A percentile compares a stretch with the other conserved stretches of the same genome.
Evolutionary conservation across 1,140 invertebrate species (phyloP).

Genomic region (Pseudobourletiella spinata): DNA sequence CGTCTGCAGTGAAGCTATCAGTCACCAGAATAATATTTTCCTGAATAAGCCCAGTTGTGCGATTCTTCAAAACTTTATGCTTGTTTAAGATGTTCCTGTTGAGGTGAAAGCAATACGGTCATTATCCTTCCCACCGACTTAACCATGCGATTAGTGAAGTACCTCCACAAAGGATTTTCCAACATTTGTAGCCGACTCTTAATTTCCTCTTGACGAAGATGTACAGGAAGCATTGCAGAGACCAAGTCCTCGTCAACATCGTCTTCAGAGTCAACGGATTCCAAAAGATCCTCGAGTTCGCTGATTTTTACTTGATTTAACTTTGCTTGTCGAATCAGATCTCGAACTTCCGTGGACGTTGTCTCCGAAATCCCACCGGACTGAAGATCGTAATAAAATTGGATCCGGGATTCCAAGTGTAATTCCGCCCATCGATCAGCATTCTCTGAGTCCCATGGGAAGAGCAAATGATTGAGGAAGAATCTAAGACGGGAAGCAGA

Average conservation of each 20-base stretch:
- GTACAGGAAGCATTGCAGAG: background rate
- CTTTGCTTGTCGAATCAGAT: conserved; percentile 2
- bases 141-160: background rate
- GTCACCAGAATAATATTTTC: background rate
- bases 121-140: background rate
- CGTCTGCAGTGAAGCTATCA: background rate
- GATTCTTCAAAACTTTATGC: background rate
- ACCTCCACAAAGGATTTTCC: conserved; percentile 5
- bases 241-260: background rate
- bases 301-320: background rate
- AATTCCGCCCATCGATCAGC: background rate
- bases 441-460: background rate
- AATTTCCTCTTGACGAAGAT: conserved; percentile 1
- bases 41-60: background rate
- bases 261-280: background rate
- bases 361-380: conserved; percentile 2
- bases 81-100: background rate
- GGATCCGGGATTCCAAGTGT: conserved; percentile 1
- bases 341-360: background rate
- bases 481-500: too few species aligned
- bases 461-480: background rate
- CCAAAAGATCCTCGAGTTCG: background rate
- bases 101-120: background rate
- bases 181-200: background rate
- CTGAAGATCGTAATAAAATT: conserved; percentile 6